Percentiles rank a stretch among this genome's conserved stretches.
phyloP scores from a whole-genome alignment of 2,888 invertebrate genomes.

The Biston betularia region DNA sequence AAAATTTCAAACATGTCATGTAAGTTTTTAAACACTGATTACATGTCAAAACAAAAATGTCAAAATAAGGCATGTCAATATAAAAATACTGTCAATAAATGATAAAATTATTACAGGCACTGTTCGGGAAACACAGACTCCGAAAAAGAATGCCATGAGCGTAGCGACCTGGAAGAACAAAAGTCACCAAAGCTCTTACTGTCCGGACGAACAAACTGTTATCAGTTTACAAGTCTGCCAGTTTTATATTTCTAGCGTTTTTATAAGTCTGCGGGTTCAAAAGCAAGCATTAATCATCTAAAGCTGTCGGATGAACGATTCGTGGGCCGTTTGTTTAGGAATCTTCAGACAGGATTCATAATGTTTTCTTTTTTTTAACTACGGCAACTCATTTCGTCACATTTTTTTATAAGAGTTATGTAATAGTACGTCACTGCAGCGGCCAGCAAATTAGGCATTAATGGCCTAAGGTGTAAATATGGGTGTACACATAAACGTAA shows the following conservation, averaged over 20 bases:
- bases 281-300: slow-evolving; percentile 26
- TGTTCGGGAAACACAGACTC: too few species aligned
- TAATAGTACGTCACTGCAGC: too few species aligned
- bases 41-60: too few species aligned
- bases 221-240: slow-evolving; percentile 28
- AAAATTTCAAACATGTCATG: too few species aligned
- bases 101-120: too few species aligned
- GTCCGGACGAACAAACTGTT: neutral
- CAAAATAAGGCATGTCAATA: too few species aligned
- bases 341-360: slow-evolving; percentile 6
- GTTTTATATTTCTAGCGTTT: slow-evolving; percentile 30
- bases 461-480: too few species aligned
- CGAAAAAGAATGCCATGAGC: too few species aligned
- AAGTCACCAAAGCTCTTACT: slow-evolving; percentile 10
- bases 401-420: neutral
- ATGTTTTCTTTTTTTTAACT: neutral
- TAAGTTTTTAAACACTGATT: too few species aligned
- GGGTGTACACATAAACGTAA: too few species aligned
- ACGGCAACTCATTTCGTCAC: neutral
- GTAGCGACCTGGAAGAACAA: neutral
- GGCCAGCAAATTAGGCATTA: too few species aligned
- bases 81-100: too few species aligned
- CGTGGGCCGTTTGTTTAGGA: slow-evolving; percentile 12
- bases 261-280: slow-evolving; percentile 26
- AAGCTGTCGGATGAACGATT: slow-evolving; percentile 16